Evolutionary conservation across 2,113 vertebrate genomes (phyloP).

Genomic region (Vulpes ferrilata): DNA sequence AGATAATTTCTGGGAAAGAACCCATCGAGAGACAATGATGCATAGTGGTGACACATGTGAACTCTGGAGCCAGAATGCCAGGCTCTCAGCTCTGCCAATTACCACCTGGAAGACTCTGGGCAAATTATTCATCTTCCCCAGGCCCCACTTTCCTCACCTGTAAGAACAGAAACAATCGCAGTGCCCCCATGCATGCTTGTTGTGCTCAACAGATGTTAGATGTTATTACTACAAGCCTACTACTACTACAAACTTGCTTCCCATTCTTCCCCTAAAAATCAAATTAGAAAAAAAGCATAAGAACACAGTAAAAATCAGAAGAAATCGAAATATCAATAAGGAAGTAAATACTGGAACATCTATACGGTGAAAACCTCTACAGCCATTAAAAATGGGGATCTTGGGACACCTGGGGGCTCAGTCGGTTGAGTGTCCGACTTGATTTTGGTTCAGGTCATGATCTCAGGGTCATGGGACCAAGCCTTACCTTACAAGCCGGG

Average conservation of each 20-base stretch:
- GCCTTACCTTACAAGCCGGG: neutral
- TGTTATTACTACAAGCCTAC: neutral
- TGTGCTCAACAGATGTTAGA: neutral
- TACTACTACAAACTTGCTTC: neutral
- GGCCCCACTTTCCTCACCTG: neutral
- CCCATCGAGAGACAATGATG: neutral
- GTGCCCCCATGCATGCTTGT: neutral
- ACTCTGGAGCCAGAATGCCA: neutral
- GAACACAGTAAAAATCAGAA: neutral
- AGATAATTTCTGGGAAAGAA: neutral
- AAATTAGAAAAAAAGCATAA: neutral
- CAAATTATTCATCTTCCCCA: rapidly evolving
- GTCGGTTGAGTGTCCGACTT: neutral
- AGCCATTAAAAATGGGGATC: neutral
- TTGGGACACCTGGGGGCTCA: neutral
- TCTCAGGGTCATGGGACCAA: neutral
- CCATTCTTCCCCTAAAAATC: neutral
- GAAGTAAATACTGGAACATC: neutral
- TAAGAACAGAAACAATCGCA: neutral
- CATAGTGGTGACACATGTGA: neutral
- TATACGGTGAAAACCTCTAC: neutral
- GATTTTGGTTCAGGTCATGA: neutral
- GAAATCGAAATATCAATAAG: neutral
- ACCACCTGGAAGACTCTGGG: neutral
- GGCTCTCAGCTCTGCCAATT: neutral